Evolutionary conservation across 2,797 vertebrate genomes (phyloP).

Genomic region (Microctenopoma lineatum): DNA sequence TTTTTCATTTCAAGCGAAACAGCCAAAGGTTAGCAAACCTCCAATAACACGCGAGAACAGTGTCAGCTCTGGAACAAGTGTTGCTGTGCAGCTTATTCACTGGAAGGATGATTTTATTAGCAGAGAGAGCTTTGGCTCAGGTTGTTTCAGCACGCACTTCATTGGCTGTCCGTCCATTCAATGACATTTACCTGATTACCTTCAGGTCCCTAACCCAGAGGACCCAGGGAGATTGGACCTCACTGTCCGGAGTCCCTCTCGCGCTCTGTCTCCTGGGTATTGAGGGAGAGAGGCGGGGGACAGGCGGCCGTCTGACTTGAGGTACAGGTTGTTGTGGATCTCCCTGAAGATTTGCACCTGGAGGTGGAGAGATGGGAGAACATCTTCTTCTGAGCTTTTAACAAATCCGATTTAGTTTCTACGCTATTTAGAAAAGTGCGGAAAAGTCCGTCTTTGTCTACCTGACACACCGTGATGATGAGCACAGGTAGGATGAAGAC

Average conservation of each 20-base stretch:
- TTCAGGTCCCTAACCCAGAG: no score
- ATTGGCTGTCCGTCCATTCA: no score
- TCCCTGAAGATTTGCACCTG: constrained; percentile 89
- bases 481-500: constrained; percentile 87
- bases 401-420: neutral
- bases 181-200: no score
- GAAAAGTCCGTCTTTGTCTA: constrained; percentile 9
- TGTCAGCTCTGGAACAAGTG: no score
- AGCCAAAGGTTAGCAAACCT: no score
- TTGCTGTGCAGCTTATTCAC: no score
- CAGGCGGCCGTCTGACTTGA: constrained; percentile 72
- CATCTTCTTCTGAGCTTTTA: neutral
- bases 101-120: no score
- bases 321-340: constrained; percentile 86
- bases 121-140: no score
- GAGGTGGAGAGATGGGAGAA: neutral
- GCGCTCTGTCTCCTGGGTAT: constrained; percentile 39
- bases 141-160: no score
- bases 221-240: constrained; percentile 33
- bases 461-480: constrained; percentile 86
- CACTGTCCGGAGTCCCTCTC: constrained; percentile 13
- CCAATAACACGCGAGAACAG: no score
- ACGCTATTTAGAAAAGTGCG: neutral
- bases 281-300: constrained; percentile 54
- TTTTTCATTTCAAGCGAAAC: no score